Evolutionary conservation across 2,888 invertebrate species (phyloP), one percentile per base, ranked within the genome.

Genomic region (Hypercompe scribonia): DNA sequence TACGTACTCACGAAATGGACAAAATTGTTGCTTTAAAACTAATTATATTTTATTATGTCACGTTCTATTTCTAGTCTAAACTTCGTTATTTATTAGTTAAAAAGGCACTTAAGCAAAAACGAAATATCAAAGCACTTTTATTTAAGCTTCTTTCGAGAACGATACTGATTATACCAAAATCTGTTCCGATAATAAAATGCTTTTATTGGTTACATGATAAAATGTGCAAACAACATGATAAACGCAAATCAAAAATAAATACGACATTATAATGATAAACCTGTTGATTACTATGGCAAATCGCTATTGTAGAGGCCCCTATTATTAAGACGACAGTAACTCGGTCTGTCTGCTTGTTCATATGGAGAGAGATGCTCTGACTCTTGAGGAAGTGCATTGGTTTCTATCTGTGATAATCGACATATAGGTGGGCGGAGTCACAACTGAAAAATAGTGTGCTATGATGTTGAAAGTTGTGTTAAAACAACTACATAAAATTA

Each of bases 191-290:
- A 71, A 65, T 11, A 34, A 46, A 34, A 21, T 65, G 65, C 36
- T 65, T 71, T 71, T 65, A 46, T 65, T 33, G n/a, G 28, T 54
- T 39, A 64, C 46, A 46, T 64, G 70, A 70, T 70, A 70, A 64
- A 63, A 18, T 33, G 33, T 13, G 64, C 11, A n/a, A 13, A 69
- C 69, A 61, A 61, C 31, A 61, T 61, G 69, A 61, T 69, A 66
- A 66, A 66, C 24, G 31, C 46, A 31, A 18, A 61, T 61, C 31
- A 31, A 61, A 31, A 61, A 61, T 28, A 31, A 58, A 28, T 31
- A 28, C 18, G 15, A 61, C 18, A 61, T 61, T 61, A 61, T 61
- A 61, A 31, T 31, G 61, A 61, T 61, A 61, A 31, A 61, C 8
- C 2, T 61, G 18, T 61, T 61, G 8, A 31, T 24, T 61, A 31